phyloP scores from a whole-genome alignment of 2,888 invertebrate species.

The Ichneumon xanthorius region DNA sequence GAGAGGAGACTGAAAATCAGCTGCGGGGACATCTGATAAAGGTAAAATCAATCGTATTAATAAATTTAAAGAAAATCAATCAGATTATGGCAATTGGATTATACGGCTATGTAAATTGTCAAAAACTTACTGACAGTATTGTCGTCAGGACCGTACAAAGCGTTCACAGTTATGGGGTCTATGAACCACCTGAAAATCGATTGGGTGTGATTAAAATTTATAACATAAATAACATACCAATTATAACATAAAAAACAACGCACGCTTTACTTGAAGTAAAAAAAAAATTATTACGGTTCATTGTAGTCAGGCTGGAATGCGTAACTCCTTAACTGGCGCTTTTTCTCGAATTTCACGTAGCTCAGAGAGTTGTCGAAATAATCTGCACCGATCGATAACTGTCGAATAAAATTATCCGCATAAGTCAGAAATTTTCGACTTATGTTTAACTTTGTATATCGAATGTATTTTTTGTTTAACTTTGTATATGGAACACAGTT shows the following conservation, averaged over 20 bases:
- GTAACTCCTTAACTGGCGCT: slow-evolving; percentile 14
- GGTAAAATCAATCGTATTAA: not conserved
- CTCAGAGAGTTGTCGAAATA: slow-evolving; percentile 59
- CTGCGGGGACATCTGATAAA: slow-evolving; percentile 59
- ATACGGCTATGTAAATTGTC: not conserved
- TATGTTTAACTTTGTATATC: not conserved
- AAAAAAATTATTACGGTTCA: slow-evolving; percentile 17
- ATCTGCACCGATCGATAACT: slow-evolving; percentile 58
- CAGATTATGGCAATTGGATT: not conserved
- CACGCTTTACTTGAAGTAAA: not conserved
- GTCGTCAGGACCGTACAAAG: slow-evolving; percentile 77
- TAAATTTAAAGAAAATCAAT: not conserved
- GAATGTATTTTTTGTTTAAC: not conserved
- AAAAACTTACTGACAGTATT: slow-evolving; percentile 57
- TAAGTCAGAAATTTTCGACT: not conserved
- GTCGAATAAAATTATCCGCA: not conserved
- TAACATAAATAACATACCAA: not conserved
- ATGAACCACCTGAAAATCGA: slow-evolving; percentile 74
- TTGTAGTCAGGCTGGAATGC: not conserved
- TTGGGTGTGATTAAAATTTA: not conserved
- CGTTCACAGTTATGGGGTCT: slow-evolving; percentile 83
- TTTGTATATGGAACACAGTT: not conserved
- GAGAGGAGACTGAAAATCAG: slow-evolving; percentile 55
- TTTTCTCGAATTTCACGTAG: slow-evolving; percentile 42
- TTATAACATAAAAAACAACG: too few species aligned